Evolutionary conservation across 2,797 vertebrate species (phyloP).

Genomic region (Microchirus variegatus): DNA sequence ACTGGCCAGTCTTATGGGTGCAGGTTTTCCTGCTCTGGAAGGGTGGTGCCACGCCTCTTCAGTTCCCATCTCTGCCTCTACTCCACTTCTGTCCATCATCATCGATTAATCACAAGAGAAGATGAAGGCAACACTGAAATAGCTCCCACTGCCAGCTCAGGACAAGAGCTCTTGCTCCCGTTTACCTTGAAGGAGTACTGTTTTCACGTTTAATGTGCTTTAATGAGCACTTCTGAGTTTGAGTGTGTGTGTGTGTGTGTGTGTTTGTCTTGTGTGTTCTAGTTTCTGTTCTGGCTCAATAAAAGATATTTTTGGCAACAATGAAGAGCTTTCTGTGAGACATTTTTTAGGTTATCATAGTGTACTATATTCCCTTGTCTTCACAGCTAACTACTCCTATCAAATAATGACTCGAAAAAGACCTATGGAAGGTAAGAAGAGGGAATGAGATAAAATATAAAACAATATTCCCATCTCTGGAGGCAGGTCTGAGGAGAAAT

Average conservation of each 20-base stretch:
- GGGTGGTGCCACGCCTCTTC: conserved; percentile 51
- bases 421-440: conserved; percentile 63
- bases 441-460: conserved; percentile 65
- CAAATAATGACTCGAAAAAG: conserved; percentile 67
- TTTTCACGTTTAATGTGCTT: conserved; percentile 74
- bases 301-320: conserved; percentile 86
- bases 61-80: conserved; percentile 60
- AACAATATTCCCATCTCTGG: conserved; percentile 67
- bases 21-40: conserved; percentile 51
- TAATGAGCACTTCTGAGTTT: conserved; percentile 79
- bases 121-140: conserved; percentile 81
- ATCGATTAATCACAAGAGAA: conserved; percentile 68
- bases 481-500: conserved; percentile 66
- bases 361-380: conserved; percentile 71
- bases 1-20: conserved; percentile 55
- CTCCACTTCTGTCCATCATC: conserved; percentile 70
- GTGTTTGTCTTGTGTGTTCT: conserved; percentile 67
- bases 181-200: conserved; percentile 67
- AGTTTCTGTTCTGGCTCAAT: conserved; percentile 84
- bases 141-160: conserved; percentile 72
- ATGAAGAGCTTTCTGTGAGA: conserved; percentile 79
- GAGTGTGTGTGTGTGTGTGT: conserved; percentile 15
- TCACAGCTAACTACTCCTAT: conserved; percentile 73
- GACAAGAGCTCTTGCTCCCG: conserved; percentile 70
- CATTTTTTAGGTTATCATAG: conserved; percentile 72